These are phyloP conservation scores for Amphilophus citrinellus DNA, from an alignment of 2,113 vertebrate species.

Conservation along the genomic window DNA sequence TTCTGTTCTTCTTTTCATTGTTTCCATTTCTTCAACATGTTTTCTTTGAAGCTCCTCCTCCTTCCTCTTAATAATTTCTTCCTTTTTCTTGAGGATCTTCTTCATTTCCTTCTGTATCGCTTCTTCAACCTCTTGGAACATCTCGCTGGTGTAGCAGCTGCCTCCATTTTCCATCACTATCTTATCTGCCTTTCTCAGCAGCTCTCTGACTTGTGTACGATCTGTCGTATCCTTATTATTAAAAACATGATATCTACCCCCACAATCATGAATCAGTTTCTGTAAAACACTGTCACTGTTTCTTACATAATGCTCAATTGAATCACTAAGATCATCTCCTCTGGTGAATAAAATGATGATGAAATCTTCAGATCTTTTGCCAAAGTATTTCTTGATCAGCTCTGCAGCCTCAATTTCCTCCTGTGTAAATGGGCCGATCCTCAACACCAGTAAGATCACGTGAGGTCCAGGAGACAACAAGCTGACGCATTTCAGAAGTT, in stretches of 20 bases:
- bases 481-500: conserved; percentile 41
- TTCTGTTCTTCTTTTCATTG: not conserved
- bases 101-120: not conserved
- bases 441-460: conserved; percentile 53
- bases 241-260: conserved; percentile 18
- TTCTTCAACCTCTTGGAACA: not conserved
- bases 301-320: not conserved
- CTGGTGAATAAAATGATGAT: conserved; percentile 48
- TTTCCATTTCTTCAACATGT: conserved; percentile 14
- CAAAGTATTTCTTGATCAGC: conserved; percentile 46
- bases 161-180: conserved; percentile 33
- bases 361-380: conserved; percentile 19
- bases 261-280: conserved; percentile 6
- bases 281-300: not conserved
- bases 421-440: conserved; percentile 15
- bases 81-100: conserved; percentile 31
- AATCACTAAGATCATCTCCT: not conserved
- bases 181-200: not conserved
- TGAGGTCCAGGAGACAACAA: conserved; percentile 55
- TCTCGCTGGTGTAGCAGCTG: conserved; percentile 24
- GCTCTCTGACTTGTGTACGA: conserved; percentile 25
- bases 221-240: not conserved
- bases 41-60: not conserved
- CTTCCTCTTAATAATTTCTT: conserved; percentile 32
- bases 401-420: conserved; percentile 47